phyloP scores from a whole-genome alignment of 2,113 vertebrate species.

The Notechis scutatus region DNA sequence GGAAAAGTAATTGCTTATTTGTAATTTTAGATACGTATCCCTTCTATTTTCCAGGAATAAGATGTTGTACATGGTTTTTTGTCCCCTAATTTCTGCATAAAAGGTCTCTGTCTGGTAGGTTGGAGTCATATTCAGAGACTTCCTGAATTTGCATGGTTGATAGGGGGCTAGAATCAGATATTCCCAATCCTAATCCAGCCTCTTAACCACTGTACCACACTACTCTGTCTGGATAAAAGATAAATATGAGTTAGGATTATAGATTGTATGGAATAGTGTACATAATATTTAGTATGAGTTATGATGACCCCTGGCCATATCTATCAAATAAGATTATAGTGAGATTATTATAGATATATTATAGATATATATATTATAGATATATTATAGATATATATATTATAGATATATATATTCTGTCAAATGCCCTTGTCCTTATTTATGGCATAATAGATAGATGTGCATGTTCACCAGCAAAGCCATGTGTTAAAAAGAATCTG shows the following conservation, averaged over 20 bases:
- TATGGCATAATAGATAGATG: background rate
- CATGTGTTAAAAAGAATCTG: background rate
- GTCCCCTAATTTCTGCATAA: background rate
- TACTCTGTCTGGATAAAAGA: background rate
- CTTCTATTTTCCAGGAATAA: background rate
- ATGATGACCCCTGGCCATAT: background rate
- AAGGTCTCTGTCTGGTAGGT: background rate
- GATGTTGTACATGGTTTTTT: background rate
- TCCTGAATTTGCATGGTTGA: background rate
- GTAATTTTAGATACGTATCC: background rate
- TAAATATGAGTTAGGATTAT: background rate
- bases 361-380: background rate
- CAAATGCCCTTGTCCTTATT: background rate
- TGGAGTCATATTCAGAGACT: background rate
- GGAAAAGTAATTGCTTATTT: background rate
- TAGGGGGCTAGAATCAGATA: background rate
- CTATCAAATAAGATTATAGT: background rate
- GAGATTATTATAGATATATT: background rate
- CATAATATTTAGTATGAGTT: background rate
- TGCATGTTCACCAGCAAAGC: background rate
- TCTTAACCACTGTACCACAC: background rate
- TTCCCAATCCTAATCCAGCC: background rate
- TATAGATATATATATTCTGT: background rate
- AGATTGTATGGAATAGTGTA: background rate
- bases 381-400: background rate